phyloP scores from a whole-genome alignment of 2,888 invertebrate species.

The Gisinianus flammeolus region DNA sequence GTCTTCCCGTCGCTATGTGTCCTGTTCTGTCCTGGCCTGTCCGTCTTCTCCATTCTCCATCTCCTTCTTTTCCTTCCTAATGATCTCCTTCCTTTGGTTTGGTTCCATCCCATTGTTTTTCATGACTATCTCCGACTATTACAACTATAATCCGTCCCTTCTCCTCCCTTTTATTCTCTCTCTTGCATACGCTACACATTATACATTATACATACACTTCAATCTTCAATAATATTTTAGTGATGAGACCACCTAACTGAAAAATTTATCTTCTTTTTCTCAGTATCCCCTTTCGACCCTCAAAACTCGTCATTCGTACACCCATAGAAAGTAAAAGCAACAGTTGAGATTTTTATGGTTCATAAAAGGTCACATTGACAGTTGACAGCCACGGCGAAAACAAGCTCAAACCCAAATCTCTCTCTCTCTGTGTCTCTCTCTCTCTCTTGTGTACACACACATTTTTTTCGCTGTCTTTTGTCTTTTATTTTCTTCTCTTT shows the following conservation, averaged over 20 bases:
- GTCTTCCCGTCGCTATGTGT: conserved; percentile 41
- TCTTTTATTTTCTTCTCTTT: neutral
- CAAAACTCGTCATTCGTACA: neutral
- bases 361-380: conserved; percentile 38
- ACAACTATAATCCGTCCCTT: neutral
- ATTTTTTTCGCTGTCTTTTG: neutral
- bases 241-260: conserved; percentile 41
- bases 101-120: conserved; percentile 30
- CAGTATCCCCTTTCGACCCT: neutral
- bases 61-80: conserved; percentile 15
- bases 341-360: conserved; percentile 38
- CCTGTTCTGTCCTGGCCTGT: no score
- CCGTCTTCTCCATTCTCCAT: neutral
- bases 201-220: conserved; percentile 3
- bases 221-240: conserved; percentile 33
- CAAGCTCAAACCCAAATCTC: conserved; percentile 7
- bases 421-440: neutral
- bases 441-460: neutral
- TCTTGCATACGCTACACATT: neutral
- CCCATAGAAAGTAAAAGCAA: neutral
- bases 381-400: neutral
- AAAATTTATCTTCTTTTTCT: conserved; percentile 25
- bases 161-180: neutral
- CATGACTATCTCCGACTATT: conserved; percentile 6
- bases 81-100: conserved; percentile 23